Evolutionary conservation across 2,888 invertebrate species (phyloP).

Genomic region (Pecten maximus): DNA sequence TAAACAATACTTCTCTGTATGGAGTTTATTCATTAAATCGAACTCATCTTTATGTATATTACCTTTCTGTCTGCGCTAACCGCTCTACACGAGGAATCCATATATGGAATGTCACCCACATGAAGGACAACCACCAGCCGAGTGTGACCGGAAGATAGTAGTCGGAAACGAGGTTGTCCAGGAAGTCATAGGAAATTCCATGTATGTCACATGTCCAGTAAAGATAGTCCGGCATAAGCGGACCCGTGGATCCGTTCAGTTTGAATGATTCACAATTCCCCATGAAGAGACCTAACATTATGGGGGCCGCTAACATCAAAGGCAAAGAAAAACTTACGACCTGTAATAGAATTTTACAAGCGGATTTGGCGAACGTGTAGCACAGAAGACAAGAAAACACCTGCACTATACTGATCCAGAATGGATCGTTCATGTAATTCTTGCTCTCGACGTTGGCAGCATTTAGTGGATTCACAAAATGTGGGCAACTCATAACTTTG

Average conservation of each 20-base stretch:
- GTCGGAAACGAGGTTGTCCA: slow-evolving; percentile 63
- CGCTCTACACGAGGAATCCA: slow-evolving; percentile 76
- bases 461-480: slow-evolving; percentile 62
- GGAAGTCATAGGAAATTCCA: slow-evolving; percentile 82
- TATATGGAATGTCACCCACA: slow-evolving; percentile 76
- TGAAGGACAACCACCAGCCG: slow-evolving; percentile 76
- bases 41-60: too few relatives aligned
- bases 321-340: slow-evolving; percentile 98
- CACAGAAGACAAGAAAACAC: slow-evolving; percentile 92
- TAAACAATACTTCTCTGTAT: too few relatives aligned
- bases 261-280: slow-evolving; percentile 93
- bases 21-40: too few relatives aligned
- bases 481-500: slow-evolving; percentile 66
- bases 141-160: slow-evolving; percentile 71
- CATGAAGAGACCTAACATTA: slow-evolving; percentile 93
- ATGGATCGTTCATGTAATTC: slow-evolving; percentile 62
- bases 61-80: slow-evolving; percentile 76
- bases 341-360: slow-evolving; percentile 98
- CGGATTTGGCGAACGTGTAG: slow-evolving; percentile 96
- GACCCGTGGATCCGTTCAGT: slow-evolving; percentile 83
- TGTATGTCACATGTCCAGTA: slow-evolving; percentile 95
- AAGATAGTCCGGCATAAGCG: slow-evolving; percentile 85
- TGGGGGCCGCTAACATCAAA: slow-evolving; percentile 94
- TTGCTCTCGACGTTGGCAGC: slow-evolving; percentile 61
- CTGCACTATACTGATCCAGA: slow-evolving; percentile 85